Evolutionary conservation across 2,113 vertebrate genomes (phyloP), one percentile per base, ranked within the genome.

Genomic region (Prinia subflava): DNA sequence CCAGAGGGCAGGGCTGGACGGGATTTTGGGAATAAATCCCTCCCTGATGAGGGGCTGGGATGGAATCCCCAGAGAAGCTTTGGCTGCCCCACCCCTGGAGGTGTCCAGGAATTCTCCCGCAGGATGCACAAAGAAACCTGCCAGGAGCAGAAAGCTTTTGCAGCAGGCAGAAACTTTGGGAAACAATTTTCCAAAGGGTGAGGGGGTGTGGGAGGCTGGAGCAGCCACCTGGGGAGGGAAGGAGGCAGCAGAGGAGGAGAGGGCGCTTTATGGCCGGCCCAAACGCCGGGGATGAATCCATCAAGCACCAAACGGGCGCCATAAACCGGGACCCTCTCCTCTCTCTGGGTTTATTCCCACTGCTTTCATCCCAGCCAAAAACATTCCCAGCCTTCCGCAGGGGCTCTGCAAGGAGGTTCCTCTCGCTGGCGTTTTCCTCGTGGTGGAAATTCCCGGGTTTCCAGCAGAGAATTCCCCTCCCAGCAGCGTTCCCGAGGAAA

Each of bases 221-320:
- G 94, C 86, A 84, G 55, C n/a, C 55, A 42, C 12, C 41, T 13
- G 41, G 15, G 10, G 41, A 42, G 41, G 41, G 41, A 15, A 31
- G 4, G 18, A 63, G 84, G 89, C 37, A 37, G n/a, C 28, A 13
- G 57, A 79, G 85, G 63, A 64, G 62, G 44, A 50, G 57, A 79
- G 75, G 18, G 37, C 33, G 4, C 33, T 96, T 97, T 96, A 95
- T 7, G 33, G 69, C 8, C 2, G 75, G 79, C 92, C 90, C 91
- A 93, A 67, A 90, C 81, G 95, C 64, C 31, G 25, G 88, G 67
- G 62, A 62, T 39, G 19, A 35, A 90, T 74, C 90, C 86, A n/a
- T 74, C n/a, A 63, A 33, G 79, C 42, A 12, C 80, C 95, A 96
- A 96, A 97, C 20, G 83, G 92, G n/a, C 35, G 83, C 68, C 49